A percentile compares a stretch with the other conserved stretches of the same genome.
These are phyloP conservation scores for Campylomormyrus numenius DNA, from an alignment of 2,113 vertebrate species.

Conservation along the genomic window DNA sequence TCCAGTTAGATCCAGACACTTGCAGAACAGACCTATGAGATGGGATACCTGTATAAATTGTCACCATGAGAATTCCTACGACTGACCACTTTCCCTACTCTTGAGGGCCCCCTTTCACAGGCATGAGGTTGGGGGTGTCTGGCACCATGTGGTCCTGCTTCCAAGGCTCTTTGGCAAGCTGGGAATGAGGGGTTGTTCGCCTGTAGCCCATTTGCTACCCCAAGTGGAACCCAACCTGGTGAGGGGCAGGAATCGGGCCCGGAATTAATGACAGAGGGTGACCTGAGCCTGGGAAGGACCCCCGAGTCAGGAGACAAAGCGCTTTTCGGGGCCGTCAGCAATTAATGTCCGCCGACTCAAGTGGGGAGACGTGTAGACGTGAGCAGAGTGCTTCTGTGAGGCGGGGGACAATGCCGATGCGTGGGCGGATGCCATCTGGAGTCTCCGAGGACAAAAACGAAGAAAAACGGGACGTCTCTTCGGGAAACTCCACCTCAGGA, in stretches of 20 bases:
- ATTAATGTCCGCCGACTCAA: constrained; percentile 56
- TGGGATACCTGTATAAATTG: constrained; percentile 10
- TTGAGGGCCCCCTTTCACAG: not conserved
- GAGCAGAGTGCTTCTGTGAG: constrained; percentile 44
- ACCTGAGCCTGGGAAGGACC: constrained; percentile 24
- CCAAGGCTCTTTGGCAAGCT: not conserved
- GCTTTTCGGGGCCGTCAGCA: constrained; percentile 47
- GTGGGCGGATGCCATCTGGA: constrained; percentile 90
- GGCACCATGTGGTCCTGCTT: not conserved
- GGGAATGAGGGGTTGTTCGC: not conserved
- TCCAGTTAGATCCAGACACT: constrained; percentile 41
- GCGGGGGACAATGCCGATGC: constrained; percentile 77
- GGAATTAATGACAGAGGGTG: constrained; percentile 31
- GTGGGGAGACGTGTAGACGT: constrained; percentile 54
- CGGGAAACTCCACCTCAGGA: constrained; percentile 40
- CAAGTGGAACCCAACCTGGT: not conserved
- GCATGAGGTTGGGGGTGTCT: not conserved
- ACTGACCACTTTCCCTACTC: not conserved
- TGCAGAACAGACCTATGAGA: constrained; percentile 26
- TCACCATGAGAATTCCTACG: not conserved
- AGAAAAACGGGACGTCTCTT: constrained; percentile 49
- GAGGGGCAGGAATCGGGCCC: not conserved
- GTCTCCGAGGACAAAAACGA: constrained; percentile 58
- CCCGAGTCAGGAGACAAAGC: constrained; percentile 25
- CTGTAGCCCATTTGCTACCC: not conserved